Evolutionary conservation across 2,113 vertebrate species (phyloP).

Genomic region (Mastomys natalensis): DNA sequence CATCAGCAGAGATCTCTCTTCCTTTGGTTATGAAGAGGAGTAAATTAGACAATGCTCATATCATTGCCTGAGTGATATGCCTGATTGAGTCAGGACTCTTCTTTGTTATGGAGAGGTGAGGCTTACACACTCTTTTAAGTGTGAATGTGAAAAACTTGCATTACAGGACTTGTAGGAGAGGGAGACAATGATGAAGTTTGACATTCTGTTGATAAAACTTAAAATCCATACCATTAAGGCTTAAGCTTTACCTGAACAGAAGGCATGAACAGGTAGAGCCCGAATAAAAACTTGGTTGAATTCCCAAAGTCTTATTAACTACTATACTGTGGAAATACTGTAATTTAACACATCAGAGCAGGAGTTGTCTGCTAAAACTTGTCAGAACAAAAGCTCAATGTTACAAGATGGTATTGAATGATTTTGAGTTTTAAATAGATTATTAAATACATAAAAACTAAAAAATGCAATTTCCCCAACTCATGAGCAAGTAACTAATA

Average conservation of each 20-base stretch:
- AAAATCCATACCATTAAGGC: constrained; percentile 6
- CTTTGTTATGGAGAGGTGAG: background rate
- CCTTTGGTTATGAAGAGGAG: background rate
- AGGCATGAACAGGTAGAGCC: constrained; percentile 19
- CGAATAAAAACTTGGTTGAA: constrained; percentile 19
- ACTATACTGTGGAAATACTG: background rate
- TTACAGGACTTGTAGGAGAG: constrained; percentile 20
- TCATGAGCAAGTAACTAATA: background rate
- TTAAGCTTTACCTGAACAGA: constrained; percentile 54
- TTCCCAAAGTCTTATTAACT: constrained; percentile 46
- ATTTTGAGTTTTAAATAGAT: constrained; percentile 4
- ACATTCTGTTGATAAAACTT: constrained; percentile 44
- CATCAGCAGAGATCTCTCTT: background rate
- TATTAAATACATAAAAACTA: background rate
- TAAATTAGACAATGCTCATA: background rate
- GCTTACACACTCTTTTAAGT: background rate
- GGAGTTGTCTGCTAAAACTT: background rate
- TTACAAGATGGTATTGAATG: background rate
- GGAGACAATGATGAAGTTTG: background rate
- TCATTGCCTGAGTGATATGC: background rate
- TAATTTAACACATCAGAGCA: constrained; percentile 47
- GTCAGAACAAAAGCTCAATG: background rate
- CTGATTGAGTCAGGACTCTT: background rate
- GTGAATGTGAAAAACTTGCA: background rate
- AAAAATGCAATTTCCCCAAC: background rate